These are phyloP conservation scores for Anolis carolinensis DNA, from an alignment of 2,113 vertebrate genomes.

Conservation along the genomic window DNA sequence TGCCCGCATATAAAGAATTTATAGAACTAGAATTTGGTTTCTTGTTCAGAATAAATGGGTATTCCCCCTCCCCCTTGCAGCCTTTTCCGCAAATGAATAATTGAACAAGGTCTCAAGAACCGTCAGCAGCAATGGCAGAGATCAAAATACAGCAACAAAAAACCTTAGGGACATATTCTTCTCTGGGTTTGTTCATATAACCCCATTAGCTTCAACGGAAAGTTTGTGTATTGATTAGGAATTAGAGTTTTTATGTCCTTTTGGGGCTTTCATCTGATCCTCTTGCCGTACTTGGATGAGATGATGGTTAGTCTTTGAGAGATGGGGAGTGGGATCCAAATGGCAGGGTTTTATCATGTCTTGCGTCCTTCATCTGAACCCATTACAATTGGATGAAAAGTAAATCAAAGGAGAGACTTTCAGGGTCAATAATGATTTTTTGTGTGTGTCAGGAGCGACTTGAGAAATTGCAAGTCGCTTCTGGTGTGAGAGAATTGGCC, in stretches of 20 bases:
- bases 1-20: neutral
- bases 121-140: neutral
- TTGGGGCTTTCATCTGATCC: neutral
- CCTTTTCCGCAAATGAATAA: slow-evolving; percentile 1
- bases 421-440: too few relatives aligned
- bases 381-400: neutral
- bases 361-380: neutral
- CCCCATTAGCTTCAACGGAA: neutral
- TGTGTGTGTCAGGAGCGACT: too few relatives aligned
- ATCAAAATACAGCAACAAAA: neutral
- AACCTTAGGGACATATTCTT: neutral
- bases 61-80: too few relatives aligned
- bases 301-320: neutral
- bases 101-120: neutral
- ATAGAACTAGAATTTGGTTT: neutral
- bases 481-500: too few relatives aligned
- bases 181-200: neutral
- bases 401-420: neutral
- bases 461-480: too few relatives aligned
- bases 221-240: neutral
- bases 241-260: neutral
- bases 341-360: too few relatives aligned
- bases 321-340: neutral
- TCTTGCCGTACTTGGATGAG: neutral
- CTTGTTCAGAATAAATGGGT: neutral